These are phyloP conservation scores for Himalopsyche japonica DNA, from an alignment of 2,888 invertebrate genomes.

Conservation along the genomic window DNA sequence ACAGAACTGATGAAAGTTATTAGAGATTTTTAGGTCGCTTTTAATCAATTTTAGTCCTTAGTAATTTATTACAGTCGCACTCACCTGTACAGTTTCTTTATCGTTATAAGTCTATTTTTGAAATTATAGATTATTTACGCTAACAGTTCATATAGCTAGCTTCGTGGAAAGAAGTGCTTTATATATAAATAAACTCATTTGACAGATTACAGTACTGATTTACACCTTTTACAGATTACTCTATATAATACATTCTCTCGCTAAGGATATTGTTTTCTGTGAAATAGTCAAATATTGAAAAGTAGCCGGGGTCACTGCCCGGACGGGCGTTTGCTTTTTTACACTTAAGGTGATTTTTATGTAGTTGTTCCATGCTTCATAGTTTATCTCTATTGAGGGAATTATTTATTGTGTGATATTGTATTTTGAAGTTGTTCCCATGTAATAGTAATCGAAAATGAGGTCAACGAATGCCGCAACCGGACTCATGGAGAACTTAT, in stretches of 20 bases:
- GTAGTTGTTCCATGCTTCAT: conserved; percentile 38
- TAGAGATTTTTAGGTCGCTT: conserved; percentile 36
- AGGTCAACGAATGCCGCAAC: conserved; percentile 38
- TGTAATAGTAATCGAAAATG: conserved; percentile 35
- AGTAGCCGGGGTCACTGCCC: conserved; percentile 32
- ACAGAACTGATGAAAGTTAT: conserved; percentile 39
- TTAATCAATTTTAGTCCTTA: conserved; percentile 25
- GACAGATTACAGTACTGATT: conserved; percentile 39
- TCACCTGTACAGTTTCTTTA: conserved; percentile 35
- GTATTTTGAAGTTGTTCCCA: conserved; percentile 30
- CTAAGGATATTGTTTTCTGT: conserved; percentile 24
- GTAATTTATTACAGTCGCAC: conserved; percentile 31
- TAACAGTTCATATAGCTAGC: conserved; percentile 36
- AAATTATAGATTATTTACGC: conserved; percentile 24
- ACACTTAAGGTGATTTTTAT: conserved; percentile 39
- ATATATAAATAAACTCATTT: conserved; percentile 34
- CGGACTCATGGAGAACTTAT: conserved; percentile 5
- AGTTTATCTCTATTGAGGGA: conserved; percentile 33
- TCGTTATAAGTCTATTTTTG: conserved; percentile 35
- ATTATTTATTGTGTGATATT: conserved; percentile 37
- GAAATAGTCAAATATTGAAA: conserved; percentile 22
- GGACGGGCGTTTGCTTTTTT: conserved; percentile 33
- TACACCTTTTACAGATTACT: conserved; percentile 29
- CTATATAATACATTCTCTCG: conserved; percentile 24
- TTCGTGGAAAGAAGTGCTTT: conserved; percentile 40